phyloP scores from a whole-genome alignment of 2,797 vertebrate species.

The Chelon auratus region DNA sequence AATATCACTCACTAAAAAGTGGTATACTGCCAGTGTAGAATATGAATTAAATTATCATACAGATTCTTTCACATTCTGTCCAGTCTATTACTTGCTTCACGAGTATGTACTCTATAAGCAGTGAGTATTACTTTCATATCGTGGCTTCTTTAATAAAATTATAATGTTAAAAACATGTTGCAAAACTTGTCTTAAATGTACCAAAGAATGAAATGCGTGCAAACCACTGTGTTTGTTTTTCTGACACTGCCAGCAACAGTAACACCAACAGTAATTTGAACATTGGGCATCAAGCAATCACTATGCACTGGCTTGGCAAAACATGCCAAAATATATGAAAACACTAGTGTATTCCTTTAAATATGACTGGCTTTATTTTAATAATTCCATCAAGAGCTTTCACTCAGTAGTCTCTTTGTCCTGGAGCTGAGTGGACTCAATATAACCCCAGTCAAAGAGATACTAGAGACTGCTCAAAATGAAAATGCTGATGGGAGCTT shows the following conservation, averaged over 20 bases:
- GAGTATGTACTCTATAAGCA: neutral
- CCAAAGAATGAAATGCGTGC: neutral
- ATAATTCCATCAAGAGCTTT: conserved; percentile 25
- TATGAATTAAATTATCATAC: too few relatives aligned
- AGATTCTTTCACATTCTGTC: too few relatives aligned
- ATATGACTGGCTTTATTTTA: conserved; percentile 2
- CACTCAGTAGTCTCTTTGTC: conserved; percentile 38
- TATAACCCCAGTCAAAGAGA: conserved; percentile 35
- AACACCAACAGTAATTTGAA: neutral
- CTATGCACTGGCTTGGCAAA: neutral
- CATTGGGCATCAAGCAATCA: neutral
- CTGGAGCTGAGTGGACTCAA: conserved; percentile 44
- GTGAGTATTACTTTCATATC: neutral
- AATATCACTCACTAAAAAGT: neutral
- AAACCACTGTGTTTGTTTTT: neutral
- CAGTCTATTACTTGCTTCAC: too few relatives aligned
- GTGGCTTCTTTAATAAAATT: neutral
- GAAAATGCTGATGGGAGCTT: conserved; percentile 65
- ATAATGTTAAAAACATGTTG: neutral
- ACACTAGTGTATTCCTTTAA: conserved; percentile 1
- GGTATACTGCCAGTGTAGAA: neutral
- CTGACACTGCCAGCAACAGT: neutral
- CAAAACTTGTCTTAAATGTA: neutral
- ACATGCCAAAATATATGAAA: neutral
- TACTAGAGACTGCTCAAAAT: conserved; percentile 47